Percentiles rank a stretch among this genome's conserved stretches.
phyloP scores from a whole-genome alignment of 2,888 invertebrate genomes.

The Unio pictorum region DNA sequence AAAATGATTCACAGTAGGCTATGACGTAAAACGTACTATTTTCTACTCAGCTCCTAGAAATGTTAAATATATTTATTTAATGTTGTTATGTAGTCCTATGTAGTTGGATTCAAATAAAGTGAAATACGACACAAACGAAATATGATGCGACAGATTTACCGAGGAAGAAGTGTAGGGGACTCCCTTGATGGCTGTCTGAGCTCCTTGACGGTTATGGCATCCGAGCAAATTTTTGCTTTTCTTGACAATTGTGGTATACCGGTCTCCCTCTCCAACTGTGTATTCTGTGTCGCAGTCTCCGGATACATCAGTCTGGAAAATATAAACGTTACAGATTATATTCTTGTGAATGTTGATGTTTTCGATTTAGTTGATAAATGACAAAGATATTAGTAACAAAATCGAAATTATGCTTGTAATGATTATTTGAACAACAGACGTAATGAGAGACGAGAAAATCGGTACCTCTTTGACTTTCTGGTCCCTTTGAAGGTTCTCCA shows the following conservation, averaged over 20 bases:
- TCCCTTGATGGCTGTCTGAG: slow-evolving; percentile 63
- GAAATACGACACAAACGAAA: neutral
- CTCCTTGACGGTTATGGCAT: slow-evolving; percentile 61
- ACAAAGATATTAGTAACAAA: too few relatives aligned
- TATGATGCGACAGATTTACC: slow-evolving; percentile 45
- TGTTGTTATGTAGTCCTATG: neutral
- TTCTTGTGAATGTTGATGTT: neutral
- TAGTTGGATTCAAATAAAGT: neutral
- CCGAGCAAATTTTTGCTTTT: slow-evolving; percentile 66
- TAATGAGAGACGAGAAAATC: too few relatives aligned
- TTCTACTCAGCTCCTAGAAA: too few relatives aligned
- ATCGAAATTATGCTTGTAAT: too few relatives aligned
- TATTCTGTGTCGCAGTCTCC: slow-evolving; percentile 88
- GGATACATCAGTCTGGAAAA: slow-evolving; percentile 80
- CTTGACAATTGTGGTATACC: slow-evolving; percentile 51
- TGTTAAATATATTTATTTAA: too few relatives aligned
- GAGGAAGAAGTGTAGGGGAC: slow-evolving; percentile 62
- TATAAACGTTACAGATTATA: neutral
- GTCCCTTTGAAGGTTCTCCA: slow-evolving; percentile 84
- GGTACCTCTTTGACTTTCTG: slow-evolving; percentile 54
- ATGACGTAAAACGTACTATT: too few relatives aligned
- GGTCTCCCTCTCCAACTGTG: slow-evolving; percentile 56
- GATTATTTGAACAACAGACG: too few relatives aligned
- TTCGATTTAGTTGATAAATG: too few relatives aligned
- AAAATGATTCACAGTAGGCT: too few relatives aligned